Conservation (phyloP, 2,888 invertebrate genomes). For the Eristalis intricaria region DNA sequence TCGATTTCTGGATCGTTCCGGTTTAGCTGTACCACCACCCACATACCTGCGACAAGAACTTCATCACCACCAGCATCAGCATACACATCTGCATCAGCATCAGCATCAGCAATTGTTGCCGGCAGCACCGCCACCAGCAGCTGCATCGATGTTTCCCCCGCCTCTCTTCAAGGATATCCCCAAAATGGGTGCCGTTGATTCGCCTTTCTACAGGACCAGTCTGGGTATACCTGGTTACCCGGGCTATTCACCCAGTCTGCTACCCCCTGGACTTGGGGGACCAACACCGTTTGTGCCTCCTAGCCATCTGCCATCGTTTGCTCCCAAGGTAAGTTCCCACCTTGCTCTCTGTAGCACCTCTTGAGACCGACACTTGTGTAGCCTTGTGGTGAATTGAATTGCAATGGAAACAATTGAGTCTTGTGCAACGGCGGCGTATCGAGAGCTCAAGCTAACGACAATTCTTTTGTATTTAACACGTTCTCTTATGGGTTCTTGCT, state of each 20-base stretch:
- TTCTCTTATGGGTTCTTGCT: constrained; percentile 8
- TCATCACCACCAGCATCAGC: constrained; percentile 96
- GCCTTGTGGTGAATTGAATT: constrained; percentile 11
- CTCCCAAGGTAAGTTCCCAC: constrained; percentile 90
- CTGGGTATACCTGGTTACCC: constrained; percentile 90
- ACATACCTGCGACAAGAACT: constrained; percentile 91
- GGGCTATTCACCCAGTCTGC: constrained; percentile 88
- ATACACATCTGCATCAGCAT: constrained; percentile 94
- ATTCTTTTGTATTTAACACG: neutral
- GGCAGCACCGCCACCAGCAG: constrained; percentile 84
- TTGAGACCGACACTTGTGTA: neutral
- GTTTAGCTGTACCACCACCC: constrained; percentile 82
- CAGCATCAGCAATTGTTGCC: constrained; percentile 89
- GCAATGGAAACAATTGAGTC: constrained; percentile 23
- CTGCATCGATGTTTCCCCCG: constrained; percentile 83
- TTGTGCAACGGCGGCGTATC: constrained; percentile 35
- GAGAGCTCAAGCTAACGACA: constrained; percentile 1
- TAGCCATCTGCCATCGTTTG: constrained; percentile 91
- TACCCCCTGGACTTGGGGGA: constrained; percentile 89
- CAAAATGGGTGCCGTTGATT: constrained; percentile 90
- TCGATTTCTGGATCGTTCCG: constrained; percentile 93
- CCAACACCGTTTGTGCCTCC: constrained; percentile 95
- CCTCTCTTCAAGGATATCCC: constrained; percentile 94
- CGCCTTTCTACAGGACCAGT: constrained; percentile 88
- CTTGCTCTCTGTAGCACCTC: too few relatives aligned